Evolutionary conservation across 2,113 vertebrate species (phyloP).

Genomic region (Ramphastos sulfuratus): DNA sequence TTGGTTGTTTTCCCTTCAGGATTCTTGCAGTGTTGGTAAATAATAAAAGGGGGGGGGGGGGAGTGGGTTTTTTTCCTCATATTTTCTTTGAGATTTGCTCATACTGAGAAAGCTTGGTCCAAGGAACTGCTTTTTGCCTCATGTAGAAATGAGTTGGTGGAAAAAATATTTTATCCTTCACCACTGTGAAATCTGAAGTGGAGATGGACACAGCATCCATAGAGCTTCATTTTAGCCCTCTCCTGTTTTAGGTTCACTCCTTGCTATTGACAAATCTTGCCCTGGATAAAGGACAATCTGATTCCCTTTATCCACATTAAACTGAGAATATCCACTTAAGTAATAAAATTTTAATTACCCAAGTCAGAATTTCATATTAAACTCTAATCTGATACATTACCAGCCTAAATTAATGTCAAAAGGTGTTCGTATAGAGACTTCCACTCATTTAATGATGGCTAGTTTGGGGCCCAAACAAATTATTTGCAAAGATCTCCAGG

Average conservation of each 20-base stretch:
- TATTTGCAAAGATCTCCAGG: conserved; percentile 48
- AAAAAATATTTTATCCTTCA: not conserved
- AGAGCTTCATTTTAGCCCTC: not conserved
- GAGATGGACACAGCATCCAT: not conserved
- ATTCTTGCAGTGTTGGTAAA: not conserved
- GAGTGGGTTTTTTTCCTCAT: not conserved
- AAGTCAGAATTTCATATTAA: conserved; percentile 63
- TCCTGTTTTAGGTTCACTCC: not conserved
- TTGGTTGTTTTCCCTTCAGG: fast-evolving
- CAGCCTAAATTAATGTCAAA: conserved; percentile 59
- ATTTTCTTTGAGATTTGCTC: not conserved
- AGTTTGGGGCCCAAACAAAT: conserved; percentile 59
- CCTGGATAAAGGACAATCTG: not conserved
- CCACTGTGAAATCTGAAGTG: not conserved
- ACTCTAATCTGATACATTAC: conserved; percentile 47
- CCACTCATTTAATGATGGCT: conserved; percentile 18
- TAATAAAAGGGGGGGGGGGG: not conserved
- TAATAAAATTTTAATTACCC: conserved; percentile 64
- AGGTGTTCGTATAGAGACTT: conserved; percentile 43
- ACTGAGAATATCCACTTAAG: conserved; percentile 33
- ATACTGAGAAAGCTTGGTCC: not conserved
- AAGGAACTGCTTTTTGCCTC: not conserved
- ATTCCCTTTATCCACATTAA: conserved; percentile 39
- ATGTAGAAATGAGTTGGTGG: not conserved
- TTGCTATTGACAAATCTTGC: not conserved